These are phyloP conservation scores for Nerophis lumbriciformis DNA, from an alignment of 2,113 vertebrate species.

Conservation along the genomic window DNA sequence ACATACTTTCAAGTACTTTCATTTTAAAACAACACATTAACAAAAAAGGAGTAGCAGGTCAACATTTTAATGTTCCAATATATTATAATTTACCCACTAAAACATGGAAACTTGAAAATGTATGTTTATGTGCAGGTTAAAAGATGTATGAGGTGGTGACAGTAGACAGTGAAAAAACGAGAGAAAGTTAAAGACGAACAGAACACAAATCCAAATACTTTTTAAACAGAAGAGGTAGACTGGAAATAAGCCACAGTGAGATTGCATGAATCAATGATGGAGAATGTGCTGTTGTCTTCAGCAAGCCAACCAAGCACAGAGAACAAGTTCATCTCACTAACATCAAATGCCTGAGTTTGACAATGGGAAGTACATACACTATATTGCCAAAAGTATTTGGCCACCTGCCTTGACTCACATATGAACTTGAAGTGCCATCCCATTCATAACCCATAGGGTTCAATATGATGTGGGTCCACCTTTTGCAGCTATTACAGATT, in stretches of 20 bases:
- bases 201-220: slow-evolving; percentile 4
- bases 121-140: too few species aligned
- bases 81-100: too few species aligned
- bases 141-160: neutral
- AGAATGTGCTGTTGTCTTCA: slow-evolving; percentile 16
- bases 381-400: too few species aligned
- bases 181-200: neutral
- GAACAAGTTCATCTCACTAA: slow-evolving; percentile 3
- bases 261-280: neutral
- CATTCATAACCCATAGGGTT: too few species aligned
- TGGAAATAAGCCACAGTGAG: neutral
- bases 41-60: too few species aligned
- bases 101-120: too few species aligned
- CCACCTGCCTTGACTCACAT: too few species aligned
- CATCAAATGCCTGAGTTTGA: slow-evolving; percentile 18
- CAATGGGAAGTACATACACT: neutral
- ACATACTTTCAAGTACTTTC: too few species aligned
- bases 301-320: neutral
- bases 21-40: too few species aligned
- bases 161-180: neutral
- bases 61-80: neutral
- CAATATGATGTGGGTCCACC: too few species aligned
- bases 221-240: neutral
- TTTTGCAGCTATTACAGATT: too few species aligned
- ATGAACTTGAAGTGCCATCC: too few species aligned